Base-by-base conservation (phyloP, 1,140 invertebrate species). In the Listronotus bonariensis region DNA sequence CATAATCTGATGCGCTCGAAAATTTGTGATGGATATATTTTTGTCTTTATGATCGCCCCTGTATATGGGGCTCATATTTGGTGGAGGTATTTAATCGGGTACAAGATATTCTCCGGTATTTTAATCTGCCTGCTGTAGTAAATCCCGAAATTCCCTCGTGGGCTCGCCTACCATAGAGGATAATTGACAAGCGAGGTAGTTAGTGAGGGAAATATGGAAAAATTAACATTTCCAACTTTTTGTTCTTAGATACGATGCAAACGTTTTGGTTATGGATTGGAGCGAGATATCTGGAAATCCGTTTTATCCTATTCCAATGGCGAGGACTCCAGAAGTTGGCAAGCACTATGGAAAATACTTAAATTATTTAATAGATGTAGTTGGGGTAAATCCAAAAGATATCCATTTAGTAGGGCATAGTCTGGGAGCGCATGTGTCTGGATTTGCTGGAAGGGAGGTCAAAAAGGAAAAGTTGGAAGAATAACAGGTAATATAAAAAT, bases 401-500 rank as follows among this genome's bases (percentile, higher is more conserved):
- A 79, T 89, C 18, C 88, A 90, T 77, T 78, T 90, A 40, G 85
- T 89, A 45, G 89, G 93, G 0, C 93, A 95, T 78, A 95, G 92
- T 72, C 81, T 97, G 34, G 95, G 95, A 11, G 92, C 93, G 0
- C 93, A 97, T 52, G 88, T 95, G 10, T 90, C 92, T 69, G 93
- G 93, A 12, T 92, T 92, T 75, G 87, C 91, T 0, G 93, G 92
- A 0, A 81, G 80, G 56, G 81, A 82, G 64, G 77, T 84, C 3
- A 81, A 76, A 53, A 79, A 78, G 80, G 82, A 36, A 82, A 76
- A 68, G 64, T 89, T 5, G 76, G 80, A 15, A 81, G 88, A 75
- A 83, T 90, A 1, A 89, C 89, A 5, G 86, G 85, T 81, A 70
- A 70, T 18, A 53, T 36, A 36, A 26, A 26, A 26, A 26, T 26